These are phyloP conservation scores for Limnephilus auricula DNA, from an alignment of 2,888 invertebrate species.

Conservation along the genomic window DNA sequence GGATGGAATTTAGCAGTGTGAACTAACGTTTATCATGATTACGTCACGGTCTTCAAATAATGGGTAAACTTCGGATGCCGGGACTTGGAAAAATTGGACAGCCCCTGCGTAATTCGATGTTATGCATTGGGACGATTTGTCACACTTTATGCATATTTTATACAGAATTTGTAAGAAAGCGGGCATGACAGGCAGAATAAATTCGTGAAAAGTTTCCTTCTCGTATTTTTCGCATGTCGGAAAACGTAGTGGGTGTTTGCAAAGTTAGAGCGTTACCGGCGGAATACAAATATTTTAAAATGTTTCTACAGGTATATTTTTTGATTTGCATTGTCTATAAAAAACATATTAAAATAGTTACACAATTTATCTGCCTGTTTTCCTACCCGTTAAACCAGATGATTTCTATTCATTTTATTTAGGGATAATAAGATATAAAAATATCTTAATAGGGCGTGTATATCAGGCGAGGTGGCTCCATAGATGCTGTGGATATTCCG, in stretches of 20 bases:
- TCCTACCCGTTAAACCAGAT: background rate
- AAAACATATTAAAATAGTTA: no score
- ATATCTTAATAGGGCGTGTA: no score
- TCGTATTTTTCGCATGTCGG: background rate
- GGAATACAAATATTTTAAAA: background rate
- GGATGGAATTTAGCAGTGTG: constrained; percentile 54
- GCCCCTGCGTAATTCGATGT: constrained; percentile 27
- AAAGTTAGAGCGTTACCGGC: background rate
- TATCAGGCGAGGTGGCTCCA: no score
- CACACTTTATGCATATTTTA: constrained; percentile 3
- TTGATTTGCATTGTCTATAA: background rate
- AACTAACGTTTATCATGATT: constrained; percentile 56
- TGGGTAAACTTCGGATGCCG: constrained; percentile 43
- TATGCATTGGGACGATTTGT: constrained; percentile 13
- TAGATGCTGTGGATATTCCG: no score
- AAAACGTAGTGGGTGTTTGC: background rate
- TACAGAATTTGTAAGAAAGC: constrained; percentile 3
- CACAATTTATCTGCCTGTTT: no score
- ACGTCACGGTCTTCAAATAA: constrained; percentile 46
- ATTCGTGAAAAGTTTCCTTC: background rate
- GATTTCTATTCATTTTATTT: background rate
- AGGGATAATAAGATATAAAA: background rate
- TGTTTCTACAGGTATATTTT: background rate
- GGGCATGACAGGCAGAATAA: background rate
- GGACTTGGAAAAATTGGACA: constrained; percentile 41